Percentiles rank a stretch among this genome's conserved stretches.
Evolutionary conservation across 2,797 vertebrate genomes (phyloP).

Genomic region (Pogonophryne albipinna): DNA sequence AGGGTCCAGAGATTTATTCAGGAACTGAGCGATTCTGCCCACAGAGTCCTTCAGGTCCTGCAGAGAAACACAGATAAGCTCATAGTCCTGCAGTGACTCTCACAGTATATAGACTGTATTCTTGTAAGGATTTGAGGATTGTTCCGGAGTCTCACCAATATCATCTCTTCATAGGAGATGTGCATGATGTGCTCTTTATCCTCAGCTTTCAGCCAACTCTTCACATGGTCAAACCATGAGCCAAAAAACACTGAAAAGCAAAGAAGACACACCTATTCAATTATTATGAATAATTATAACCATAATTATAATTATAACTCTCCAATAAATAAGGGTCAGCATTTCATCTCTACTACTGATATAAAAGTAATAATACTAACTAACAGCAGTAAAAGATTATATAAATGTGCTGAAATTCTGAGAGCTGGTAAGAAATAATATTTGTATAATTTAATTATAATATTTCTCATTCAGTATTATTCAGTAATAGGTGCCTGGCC

Average conservation of each 20-base stretch:
- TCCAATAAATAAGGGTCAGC: too few species aligned
- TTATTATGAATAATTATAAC: neutral
- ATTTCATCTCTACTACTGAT: too few species aligned
- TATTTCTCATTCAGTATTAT: too few species aligned
- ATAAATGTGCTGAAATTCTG: too few species aligned
- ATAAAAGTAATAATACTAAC: too few species aligned
- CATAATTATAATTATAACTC: too few species aligned
- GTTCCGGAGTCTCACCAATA: conserved; percentile 60
- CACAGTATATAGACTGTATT: too few species aligned
- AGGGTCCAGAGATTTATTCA: conserved; percentile 72
- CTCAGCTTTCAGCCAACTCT: conserved; percentile 78
- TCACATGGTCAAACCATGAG: conserved; percentile 87
- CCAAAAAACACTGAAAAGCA: conserved; percentile 77
- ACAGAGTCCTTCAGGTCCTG: conserved; percentile 80
- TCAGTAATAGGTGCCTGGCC: too few species aligned
- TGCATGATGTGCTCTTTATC: conserved; percentile 70
- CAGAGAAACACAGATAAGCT: conserved; percentile 18
- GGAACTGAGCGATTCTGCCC: conserved; percentile 70
- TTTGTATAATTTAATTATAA: too few species aligned
- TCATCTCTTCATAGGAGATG: conserved; percentile 84
- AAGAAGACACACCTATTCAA: neutral
- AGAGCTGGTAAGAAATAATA: too few species aligned
- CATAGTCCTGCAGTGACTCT: neutral
- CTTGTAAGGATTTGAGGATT: neutral
- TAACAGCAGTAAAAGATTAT: too few species aligned